Evolutionary conservation across 2,888 invertebrate genomes (phyloP), one percentile per base, ranked within the genome.

Genomic region (Leucoma salicis): DNA sequence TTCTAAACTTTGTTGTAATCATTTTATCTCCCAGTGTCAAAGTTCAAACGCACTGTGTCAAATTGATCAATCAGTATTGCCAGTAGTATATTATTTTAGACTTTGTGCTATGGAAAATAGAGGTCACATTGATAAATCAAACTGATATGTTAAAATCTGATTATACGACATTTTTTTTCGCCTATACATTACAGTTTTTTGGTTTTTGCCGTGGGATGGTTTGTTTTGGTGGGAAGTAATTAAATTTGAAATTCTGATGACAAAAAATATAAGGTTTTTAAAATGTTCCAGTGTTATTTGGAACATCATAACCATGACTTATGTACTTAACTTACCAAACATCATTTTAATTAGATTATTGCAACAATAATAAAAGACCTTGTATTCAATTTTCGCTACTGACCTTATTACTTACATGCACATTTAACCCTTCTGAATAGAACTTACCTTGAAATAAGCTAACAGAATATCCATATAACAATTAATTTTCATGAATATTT

Each of bases 1-100:
- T 48, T 28, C 31, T 31, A 36, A 44, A 46, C 39, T 53, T 21
- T 44, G 32, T 50, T 48, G 39, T 49, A 44, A 40, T 31, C 40
- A 46, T 50, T 41, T 62, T 65, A 69, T 70, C 66, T 57, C 48
- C 44, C 46, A 60, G 66, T 57, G 63, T 57, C 64, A 66, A 44
- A 68, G 70, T 63, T 71, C 64, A 63, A 40, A 47, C 45, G 29
- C 49, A 57, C 42, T 58, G 47, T 61, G 58, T 63, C 62, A 62
- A 53, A 63, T 60, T 60, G 54, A 59, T 60, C 53, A 62, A 64
- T 62, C 42, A 43, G 39, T 27, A n/a, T 27, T 46, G 36, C 37
- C 36, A 29, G 13, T 14, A 3, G 18, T 35, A 48, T 14, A 31
- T 42, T 54, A 49, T 54, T 48, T 35, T 57, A 35, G 37, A 60